phyloP scores from a whole-genome alignment of 2,888 invertebrate species.

The Digitonthophagus gazella region DNA sequence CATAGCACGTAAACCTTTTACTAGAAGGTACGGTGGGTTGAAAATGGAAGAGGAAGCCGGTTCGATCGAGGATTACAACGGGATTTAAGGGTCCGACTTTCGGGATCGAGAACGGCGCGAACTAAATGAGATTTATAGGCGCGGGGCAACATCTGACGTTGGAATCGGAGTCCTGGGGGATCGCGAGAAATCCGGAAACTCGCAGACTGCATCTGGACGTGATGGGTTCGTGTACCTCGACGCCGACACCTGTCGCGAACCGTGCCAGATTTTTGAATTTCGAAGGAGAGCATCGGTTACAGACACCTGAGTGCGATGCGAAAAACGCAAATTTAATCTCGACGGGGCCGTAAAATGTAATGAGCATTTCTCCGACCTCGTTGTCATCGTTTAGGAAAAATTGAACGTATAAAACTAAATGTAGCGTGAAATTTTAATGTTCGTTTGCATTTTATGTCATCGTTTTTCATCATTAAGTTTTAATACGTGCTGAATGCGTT shows the following conservation, averaged over 20 bases:
- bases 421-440: too few relatives aligned
- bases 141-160: not conserved
- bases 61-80: not conserved
- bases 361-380: too few relatives aligned
- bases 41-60: not conserved
- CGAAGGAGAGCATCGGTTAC: too few relatives aligned
- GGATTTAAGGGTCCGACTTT: not conserved
- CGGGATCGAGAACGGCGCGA: not conserved
- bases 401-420: too few relatives aligned
- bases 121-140: not conserved
- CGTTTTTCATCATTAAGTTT: too few relatives aligned
- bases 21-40: not conserved
- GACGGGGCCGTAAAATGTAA: too few relatives aligned
- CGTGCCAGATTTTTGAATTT: not conserved
- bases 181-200: not conserved
- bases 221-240: not conserved
- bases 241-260: not conserved
- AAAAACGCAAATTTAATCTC: too few relatives aligned
- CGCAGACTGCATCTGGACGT: not conserved
- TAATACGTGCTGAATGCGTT: too few relatives aligned
- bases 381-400: too few relatives aligned
- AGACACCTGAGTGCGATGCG: too few relatives aligned
- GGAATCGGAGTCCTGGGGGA: not conserved
- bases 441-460: too few relatives aligned
- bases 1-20: not conserved